phyloP scores from a whole-genome alignment of 1,140 invertebrate genomes.

The Megalonaias nervosa region DNA sequence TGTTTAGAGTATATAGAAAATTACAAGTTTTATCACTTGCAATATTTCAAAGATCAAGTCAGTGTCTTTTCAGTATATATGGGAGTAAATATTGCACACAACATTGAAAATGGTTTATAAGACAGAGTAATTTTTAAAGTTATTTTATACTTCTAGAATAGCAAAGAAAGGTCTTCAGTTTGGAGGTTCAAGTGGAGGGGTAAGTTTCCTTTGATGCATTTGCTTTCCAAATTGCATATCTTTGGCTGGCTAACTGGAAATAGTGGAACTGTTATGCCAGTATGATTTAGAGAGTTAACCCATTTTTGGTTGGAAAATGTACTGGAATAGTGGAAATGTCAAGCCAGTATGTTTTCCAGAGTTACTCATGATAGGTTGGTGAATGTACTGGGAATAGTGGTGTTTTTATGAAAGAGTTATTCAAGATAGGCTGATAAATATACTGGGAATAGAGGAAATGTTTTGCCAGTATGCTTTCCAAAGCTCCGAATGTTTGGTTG shows the following conservation, averaged over 20 bases:
- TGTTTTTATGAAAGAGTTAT: no score
- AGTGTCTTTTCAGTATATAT: background rate
- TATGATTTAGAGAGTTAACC: slow-evolving; percentile 4
- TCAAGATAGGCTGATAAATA: no score
- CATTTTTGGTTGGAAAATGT: background rate
- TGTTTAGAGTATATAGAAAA: background rate
- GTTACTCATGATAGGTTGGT: background rate
- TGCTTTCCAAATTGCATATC: background rate
- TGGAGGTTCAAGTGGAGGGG: slow-evolving; percentile 58
- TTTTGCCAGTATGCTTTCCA: no score
- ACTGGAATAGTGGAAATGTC: background rate
- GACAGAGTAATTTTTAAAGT: background rate
- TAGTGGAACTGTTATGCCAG: background rate
- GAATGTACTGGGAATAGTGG: background rate
- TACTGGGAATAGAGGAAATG: no score
- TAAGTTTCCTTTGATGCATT: slow-evolving; percentile 33
- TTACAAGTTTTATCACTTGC: background rate
- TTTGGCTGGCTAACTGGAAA: background rate
- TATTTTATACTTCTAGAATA: slow-evolving; percentile 42
- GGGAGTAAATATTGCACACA: background rate
- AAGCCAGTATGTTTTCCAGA: background rate
- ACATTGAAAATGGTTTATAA: background rate
- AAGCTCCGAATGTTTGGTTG: no score
- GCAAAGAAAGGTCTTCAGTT: slow-evolving; percentile 52
- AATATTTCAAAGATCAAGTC: background rate